Evolutionary conservation across 2,888 invertebrate genomes (phyloP), one percentile per base, ranked within the genome.

Genomic region (Tenthredo amoena): DNA sequence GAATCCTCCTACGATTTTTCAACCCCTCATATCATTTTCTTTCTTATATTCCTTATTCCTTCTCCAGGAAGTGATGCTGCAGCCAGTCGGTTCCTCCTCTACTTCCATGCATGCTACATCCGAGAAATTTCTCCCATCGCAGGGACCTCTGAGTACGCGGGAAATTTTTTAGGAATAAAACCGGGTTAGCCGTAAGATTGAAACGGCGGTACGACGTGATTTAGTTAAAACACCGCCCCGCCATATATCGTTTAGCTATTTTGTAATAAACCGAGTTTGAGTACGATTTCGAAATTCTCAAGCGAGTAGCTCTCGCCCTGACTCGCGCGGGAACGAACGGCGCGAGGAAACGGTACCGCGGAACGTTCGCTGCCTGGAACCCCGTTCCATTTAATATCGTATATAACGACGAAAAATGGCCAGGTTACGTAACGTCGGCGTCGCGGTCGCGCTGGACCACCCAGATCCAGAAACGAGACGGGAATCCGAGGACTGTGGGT

Each of bases 1-100:
- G 89, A 90, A 90, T 90, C 65, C 90, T 88, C 88, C 87, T 86
- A 88, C 89, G 89, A 88, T 87, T 86, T 37, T 50, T 43, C 87
- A 87, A 89, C 86, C 89, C 86, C 88, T 86, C 79, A 72, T 62
- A 62, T 21, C 21, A 68, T 68, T 18, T 68, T 68, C 34, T 1
- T 34, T 12, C 15, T 43, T 21, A 9, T 40, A 18, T n/a, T 21
- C 9, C 18, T 43, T 74, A 4, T 43, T 40, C 40, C 21, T 7
- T 21, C 21, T 0, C 5, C 21, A 12, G 9, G 26, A 26, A 26
- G 0, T 1, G 10, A 26, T n/a, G 12, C n/a, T 55, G 1, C 58
- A 50, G 18, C 3, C 18, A 50, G 4, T 50, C 18, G 50, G 18
- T 18, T 3, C 18, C 18, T 50, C n/a, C 12, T 10, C 2, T 3